Evolutionary conservation across 2,113 vertebrate genomes (phyloP).

Genomic region (Pogona vitticeps): DNA sequence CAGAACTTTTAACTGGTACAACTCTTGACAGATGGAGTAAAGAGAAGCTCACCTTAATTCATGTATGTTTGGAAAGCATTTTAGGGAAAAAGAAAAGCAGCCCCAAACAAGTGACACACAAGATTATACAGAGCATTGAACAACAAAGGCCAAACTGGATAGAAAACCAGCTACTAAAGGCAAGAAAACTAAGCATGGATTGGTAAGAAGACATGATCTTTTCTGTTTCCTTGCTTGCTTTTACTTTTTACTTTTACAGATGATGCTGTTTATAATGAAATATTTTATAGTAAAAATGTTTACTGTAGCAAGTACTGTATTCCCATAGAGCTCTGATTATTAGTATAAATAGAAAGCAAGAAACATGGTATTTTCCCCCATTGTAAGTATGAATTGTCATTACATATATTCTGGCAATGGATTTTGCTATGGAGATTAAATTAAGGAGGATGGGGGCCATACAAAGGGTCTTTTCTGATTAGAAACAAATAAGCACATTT

Average conservation of each 20-base stretch:
- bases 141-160: conserved; percentile 90
- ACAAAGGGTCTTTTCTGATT: conserved; percentile 70
- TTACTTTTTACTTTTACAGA: conserved; percentile 21
- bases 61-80: conserved; percentile 86
- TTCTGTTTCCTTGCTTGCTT: conserved; percentile 10
- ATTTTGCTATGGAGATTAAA: conserved; percentile 64
- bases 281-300: conserved; percentile 51
- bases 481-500: conserved; percentile 68
- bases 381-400: conserved; percentile 42
- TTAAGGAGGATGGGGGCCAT: conserved; percentile 62
- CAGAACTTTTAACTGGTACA: conserved; percentile 84
- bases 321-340: conserved; percentile 50
- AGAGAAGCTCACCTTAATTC: conserved; percentile 85
- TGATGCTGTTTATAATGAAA: not conserved
- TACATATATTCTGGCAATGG: conserved; percentile 57
- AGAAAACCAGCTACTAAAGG: conserved; percentile 86
- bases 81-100: conserved; percentile 82
- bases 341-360: conserved; percentile 35
- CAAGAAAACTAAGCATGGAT: conserved; percentile 84
- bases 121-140: conserved; percentile 87
- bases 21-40: conserved; percentile 84
- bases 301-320: conserved; percentile 29
- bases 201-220: conserved; percentile 77
- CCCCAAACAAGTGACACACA: conserved; percentile 84
- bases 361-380: conserved; percentile 36